Base-by-base conservation (phyloP, 2,113 vertebrate genomes). In the Eira barbara region DNA sequence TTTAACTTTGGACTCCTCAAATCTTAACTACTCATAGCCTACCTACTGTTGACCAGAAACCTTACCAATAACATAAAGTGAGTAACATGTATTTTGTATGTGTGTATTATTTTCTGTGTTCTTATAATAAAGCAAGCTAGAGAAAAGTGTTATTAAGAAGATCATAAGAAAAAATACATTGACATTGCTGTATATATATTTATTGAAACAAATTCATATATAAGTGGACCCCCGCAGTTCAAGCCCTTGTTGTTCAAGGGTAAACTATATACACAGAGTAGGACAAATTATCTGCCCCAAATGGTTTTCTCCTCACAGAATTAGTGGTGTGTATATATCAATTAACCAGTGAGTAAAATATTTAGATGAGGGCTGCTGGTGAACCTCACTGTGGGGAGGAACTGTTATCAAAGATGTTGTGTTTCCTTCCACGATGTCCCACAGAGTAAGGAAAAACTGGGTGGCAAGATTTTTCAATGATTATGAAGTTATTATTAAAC, bases 351-450 rank as follows among this genome's bases (percentile, higher is more conserved):
- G 13, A 63, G 31, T 17, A 5, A 73, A 94, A 39, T 21, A 17
- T 34, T 17, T 29, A 4, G 13, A 2, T 10, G 34, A 83, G n/a
- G 45, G 1, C 11, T 1, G 31, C 7, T 23, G 12, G n/a, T 21
- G 13, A 47, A 49, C 4, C 23, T 34, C 25, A 4, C 1, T 47
- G 25, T 42, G 31, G 9, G 25, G 39, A 29, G 0, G 4, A n/a
- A 2, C 3, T 3, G 8, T 11, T 2, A 17, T 42, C 80, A 7
- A 55, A 55, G 0, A 7, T 14, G 14, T 0, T 13, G 4, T 0
- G 12, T 12, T 1, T 63, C 12, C 8, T 29, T 13, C 4, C 29
- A 5, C 15, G 14, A 2, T 47, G 18, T 8, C 27, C 36, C 2
- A 13, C 6, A 42, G 8, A 9, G 9, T 39, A 47, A 79, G 34